A percentile compares a stretch with the other conserved stretches of the same genome.
These are phyloP conservation scores for Congeria kusceri DNA, from an alignment of 2,888 invertebrate species.

Conservation along the genomic window DNA sequence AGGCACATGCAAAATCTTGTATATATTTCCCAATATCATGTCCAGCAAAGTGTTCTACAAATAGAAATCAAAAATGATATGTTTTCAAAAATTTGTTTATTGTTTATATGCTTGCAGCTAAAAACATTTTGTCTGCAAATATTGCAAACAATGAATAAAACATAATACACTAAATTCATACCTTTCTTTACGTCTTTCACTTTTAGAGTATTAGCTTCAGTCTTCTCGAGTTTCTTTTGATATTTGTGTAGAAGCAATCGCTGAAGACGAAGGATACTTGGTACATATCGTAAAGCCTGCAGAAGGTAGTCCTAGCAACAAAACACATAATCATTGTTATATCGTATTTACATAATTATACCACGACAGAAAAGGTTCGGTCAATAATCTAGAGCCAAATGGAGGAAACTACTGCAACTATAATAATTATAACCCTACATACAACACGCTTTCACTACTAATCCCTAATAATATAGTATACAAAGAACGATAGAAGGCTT, in stretches of 20 bases:
- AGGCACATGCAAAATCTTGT: slow-evolving; percentile 16
- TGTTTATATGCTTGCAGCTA: too few species aligned
- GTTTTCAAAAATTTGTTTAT: background rate
- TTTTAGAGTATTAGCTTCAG: slow-evolving; percentile 68
- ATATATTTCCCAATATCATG: slow-evolving; percentile 38
- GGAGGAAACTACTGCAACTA: too few species aligned
- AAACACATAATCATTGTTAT: too few species aligned
- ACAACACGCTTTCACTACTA: too few species aligned
- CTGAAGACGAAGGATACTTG: slow-evolving; percentile 71
- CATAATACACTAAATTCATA: background rate
- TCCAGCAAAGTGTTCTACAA: slow-evolving; percentile 19
- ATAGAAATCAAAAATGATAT: background rate
- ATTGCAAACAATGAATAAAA: too few species aligned
- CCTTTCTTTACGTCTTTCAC: slow-evolving; percentile 39
- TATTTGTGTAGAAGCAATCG: slow-evolving; percentile 63
- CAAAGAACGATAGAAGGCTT: too few species aligned
- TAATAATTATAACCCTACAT: too few species aligned
- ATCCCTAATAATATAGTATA: too few species aligned
- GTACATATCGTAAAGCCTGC: slow-evolving; percentile 69
- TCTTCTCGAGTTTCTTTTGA: slow-evolving; percentile 69
- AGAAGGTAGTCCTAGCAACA: background rate
- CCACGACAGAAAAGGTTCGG: too few species aligned
- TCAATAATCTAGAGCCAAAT: too few species aligned
- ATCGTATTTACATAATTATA: too few species aligned
- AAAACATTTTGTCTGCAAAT: too few species aligned